Evolutionary conservation across 2,797 vertebrate genomes (phyloP), one percentile per base, ranked within the genome.

Genomic region (Cygnus olor): DNA sequence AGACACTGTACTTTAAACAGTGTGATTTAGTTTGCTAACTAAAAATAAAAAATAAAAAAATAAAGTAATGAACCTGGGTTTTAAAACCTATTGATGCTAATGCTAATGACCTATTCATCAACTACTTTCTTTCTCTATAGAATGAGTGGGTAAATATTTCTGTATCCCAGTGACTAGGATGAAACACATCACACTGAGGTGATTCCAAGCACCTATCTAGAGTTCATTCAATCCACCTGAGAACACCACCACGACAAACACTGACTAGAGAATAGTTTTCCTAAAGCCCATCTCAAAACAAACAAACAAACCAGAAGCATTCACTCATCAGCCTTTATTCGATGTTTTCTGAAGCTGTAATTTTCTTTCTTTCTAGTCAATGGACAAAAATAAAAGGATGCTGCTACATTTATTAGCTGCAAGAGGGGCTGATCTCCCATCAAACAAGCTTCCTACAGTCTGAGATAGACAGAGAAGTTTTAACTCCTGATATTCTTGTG

Each of bases 311-410:
- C 19, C 28, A 85, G 12, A 38, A 58, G 28, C 25, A 64, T 49
- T 51, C 40, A 68, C 36, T 51, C 27, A 80, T 72, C 51, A 88
- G 65, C 34, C 22, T 90, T 86, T 63, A 71, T 45, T 22, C 65
- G 74, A 8, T 30, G 11, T 53, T 92, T 93, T 84, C 66, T 68
- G 45, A 84, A 93, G 71, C 30, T 51, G 36, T 34, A 40, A 53
- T 78, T 85, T 92, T 89, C 32, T 77, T 91, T 91, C 47, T 65
- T 80, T 22, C 8, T 38, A 85, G 40, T 18, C 61, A 93, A 88
- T 88, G 38, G 38, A 79, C 57, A 93, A 92, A 96, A 89, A 92
- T 47, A 70, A 89, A 84, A 19, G 13, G 20, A 66, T 51, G 21
- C 27, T 66, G 18, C 61, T 90, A 63, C n/a, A 47, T 78, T 80